Conservation (phyloP, 2,113 vertebrate genomes). For the Orcinus orca region DNA sequence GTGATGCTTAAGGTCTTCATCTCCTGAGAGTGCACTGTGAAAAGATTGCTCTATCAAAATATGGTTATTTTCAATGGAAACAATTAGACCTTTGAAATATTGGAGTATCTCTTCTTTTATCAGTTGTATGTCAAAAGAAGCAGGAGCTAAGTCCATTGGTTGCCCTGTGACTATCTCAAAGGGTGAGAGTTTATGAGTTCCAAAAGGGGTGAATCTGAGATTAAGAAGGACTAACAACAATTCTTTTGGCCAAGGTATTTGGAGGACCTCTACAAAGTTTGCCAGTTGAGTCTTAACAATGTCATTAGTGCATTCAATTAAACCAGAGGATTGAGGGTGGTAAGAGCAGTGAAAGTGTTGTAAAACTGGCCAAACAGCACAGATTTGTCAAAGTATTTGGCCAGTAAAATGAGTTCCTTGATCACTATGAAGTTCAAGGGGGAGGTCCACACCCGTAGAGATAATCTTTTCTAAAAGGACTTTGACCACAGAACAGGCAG, state of each 20-base stretch:
- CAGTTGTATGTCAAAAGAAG: not conserved
- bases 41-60: not conserved
- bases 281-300: not conserved
- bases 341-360: not conserved
- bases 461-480: not conserved
- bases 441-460: not conserved
- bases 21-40: not conserved
- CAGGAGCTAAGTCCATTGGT: not conserved
- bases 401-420: not conserved
- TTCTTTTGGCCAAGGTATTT: not conserved
- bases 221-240: not conserved
- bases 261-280: not conserved
- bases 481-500: not conserved
- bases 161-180: not conserved
- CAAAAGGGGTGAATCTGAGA: not conserved
- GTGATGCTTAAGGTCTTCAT: not conserved
- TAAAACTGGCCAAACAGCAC: not conserved
- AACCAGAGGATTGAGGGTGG: not conserved
- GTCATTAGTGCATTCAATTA: not conserved
- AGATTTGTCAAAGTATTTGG: not conserved
- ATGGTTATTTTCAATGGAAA: not conserved
- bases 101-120: not conserved
- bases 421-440: not conserved
- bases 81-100: not conserved
- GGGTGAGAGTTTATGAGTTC: not conserved